Evolutionary conservation across 92 coral and sea anemone genomes (phyloP).

Genomic region (Nematostella vectensis): DNA sequence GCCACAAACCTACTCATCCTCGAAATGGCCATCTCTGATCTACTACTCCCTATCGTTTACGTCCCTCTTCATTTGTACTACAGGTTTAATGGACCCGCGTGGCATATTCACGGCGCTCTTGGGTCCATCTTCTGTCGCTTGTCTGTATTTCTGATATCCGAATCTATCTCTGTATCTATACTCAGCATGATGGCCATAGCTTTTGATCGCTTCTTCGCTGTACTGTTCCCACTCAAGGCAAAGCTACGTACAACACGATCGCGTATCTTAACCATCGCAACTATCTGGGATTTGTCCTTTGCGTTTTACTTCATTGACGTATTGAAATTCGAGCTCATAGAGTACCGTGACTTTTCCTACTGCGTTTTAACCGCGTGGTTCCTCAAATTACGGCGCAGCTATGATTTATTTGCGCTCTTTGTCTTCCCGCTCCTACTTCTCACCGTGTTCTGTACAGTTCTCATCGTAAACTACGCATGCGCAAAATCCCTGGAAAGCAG

Average conservation of each 20-base stretch:
- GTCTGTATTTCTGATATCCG: neutral
- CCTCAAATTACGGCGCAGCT: no score
- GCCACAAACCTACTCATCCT: no score
- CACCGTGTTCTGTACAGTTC: neutral
- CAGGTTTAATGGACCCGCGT: neutral
- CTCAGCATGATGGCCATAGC: no score
- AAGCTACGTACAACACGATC: no score
- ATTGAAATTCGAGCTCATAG: neutral
- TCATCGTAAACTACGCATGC: neutral
- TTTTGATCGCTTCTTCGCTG: no score
- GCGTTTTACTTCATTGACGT: neutral
- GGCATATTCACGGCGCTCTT: constrained; percentile 3
- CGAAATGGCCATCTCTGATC: no score
- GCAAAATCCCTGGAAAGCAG: constrained; percentile 9
- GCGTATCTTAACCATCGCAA: no score
- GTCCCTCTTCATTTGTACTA: constrained; percentile 5
- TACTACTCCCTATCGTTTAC: no score
- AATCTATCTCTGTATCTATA: neutral
- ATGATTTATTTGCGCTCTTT: neutral
- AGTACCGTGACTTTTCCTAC: neutral
- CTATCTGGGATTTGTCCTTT: neutral
- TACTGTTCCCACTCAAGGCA: no score
- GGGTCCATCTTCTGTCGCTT: constrained; percentile 3
- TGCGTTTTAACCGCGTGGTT: constrained; percentile 5
- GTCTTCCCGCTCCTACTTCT: neutral